A percentile compares a stretch with the other conserved stretches of the same genome.
Conservation (phyloP, 2,888 invertebrate species). For the Epinotia demarniana region DNA sequence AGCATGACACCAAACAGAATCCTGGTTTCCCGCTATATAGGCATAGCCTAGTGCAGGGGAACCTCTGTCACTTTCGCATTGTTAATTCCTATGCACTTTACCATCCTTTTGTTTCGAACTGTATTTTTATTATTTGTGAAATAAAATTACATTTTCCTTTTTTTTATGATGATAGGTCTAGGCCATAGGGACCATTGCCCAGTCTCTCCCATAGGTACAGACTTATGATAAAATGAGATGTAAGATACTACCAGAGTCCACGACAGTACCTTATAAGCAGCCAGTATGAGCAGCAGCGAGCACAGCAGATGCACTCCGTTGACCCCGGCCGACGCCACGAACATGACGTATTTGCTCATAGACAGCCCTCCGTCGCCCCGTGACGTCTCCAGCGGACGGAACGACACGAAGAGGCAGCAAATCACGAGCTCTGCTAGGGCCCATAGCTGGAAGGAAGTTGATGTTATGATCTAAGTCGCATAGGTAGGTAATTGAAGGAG, state of each 20-base stretch:
- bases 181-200: too few relatives aligned
- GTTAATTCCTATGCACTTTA: too few relatives aligned
- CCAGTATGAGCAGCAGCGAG: constrained; percentile 61
- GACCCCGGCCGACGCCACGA: constrained; percentile 41
- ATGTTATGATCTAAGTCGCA: not conserved
- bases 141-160: too few relatives aligned
- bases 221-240: too few relatives aligned
- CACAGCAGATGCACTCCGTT: constrained; percentile 43
- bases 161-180: too few relatives aligned
- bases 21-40: too few relatives aligned
- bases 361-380: constrained; percentile 63
- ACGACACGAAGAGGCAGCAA: constrained; percentile 69
- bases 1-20: too few relatives aligned
- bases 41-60: too few relatives aligned
- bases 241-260: not conserved
- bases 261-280: constrained; percentile 67
- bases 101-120: too few relatives aligned
- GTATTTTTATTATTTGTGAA: too few relatives aligned
- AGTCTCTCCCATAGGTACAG: too few relatives aligned
- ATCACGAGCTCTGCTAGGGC: constrained; percentile 68
- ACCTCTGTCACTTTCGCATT: too few relatives aligned
- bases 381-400: constrained; percentile 62
- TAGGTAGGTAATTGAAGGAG: not conserved
- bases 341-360: constrained; percentile 52
- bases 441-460: constrained; percentile 63